Evolutionary conservation across 2,888 invertebrate species (phyloP), one percentile per base, ranked within the genome.

Genomic region (Hylaea fasciaria): DNA sequence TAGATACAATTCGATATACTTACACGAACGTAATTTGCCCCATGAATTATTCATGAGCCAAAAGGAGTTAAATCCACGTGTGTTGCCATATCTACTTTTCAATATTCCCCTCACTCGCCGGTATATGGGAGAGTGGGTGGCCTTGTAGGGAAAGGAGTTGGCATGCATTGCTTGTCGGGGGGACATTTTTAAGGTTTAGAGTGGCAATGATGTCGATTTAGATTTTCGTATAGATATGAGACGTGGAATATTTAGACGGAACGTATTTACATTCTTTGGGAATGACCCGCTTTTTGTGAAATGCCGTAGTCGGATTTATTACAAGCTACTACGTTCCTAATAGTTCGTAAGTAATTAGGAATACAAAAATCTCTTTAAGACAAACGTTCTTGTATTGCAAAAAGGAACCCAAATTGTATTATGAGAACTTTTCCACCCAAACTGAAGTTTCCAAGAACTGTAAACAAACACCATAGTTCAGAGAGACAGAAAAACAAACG

Each of bases 31-130:
- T 73, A 73, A 75, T 73, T 72, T 71, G 53, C 59, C 54, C 49
- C 43, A 49, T 82, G 77, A 77, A 82, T 82, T 69, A 82, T 79
- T 72, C 76, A 82, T 73, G 70, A 71, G 65, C 64, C 67, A 62
- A 72, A 71, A 70, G 72, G 71, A 72, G 70, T 74, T 70, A 70
- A 76, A 72, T 77, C 71, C 72, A 78, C 74, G 69, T 72, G 72
- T 71, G 59, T 46, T 54, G 49, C 59, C 59, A 59, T 60, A 64
- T 51, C 52, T 62, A 64, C 60, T 64, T 61, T 68, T 74, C 75
- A 70, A 71, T 78, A 80, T 77, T 79, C 78, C 73, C 59, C 62
- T 55, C 74, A 66, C 57, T 66, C 64, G 58, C 64, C 62, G 57
- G 51, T 48, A 72, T 74, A 73, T 74, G 62, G 71, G 68, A 53